These are phyloP conservation scores for Xanthorhoe spadicearia DNA, from an alignment of 2,888 invertebrate species.

Conservation along the genomic window DNA sequence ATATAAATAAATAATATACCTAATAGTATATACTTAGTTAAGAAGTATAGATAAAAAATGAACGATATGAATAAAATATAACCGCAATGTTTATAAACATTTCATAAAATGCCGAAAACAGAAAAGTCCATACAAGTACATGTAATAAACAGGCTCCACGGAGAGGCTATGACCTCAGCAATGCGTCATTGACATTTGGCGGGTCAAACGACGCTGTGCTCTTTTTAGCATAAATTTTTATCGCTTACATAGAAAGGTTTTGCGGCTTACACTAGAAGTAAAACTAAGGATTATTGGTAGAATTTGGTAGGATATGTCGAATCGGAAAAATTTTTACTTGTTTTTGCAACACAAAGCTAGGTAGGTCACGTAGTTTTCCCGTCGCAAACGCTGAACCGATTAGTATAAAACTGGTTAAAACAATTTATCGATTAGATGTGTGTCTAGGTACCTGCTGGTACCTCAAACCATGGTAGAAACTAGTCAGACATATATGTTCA, in stretches of 20 bases:
- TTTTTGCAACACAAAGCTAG: too few species aligned
- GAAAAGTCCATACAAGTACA: slow-evolving; percentile 1
- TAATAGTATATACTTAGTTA: too few species aligned
- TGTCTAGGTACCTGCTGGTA: background rate
- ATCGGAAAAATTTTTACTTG: too few species aligned
- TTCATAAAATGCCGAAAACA: background rate
- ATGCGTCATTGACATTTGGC: slow-evolving; percentile 40
- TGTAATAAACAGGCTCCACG: slow-evolving; percentile 13
- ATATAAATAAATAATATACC: too few species aligned
- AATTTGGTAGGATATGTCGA: too few species aligned
- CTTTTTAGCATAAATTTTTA: slow-evolving; percentile 21
- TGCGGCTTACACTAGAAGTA: too few species aligned
- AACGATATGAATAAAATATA: background rate
- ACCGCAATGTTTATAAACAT: background rate
- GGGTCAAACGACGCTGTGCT: slow-evolving; percentile 32
- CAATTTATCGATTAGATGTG: background rate
- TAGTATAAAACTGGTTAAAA: background rate
- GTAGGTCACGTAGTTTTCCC: background rate
- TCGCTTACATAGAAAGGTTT: background rate
- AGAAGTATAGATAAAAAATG: background rate
- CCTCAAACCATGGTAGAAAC: background rate
- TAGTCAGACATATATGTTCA: background rate
- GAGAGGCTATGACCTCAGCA: slow-evolving; percentile 35
- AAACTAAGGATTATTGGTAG: too few species aligned
- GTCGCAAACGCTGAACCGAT: background rate